Evolutionary conservation across 2,888 invertebrate species (phyloP), one percentile per base, ranked within the genome.

Genomic region (Caradrina clavipalpis): DNA sequence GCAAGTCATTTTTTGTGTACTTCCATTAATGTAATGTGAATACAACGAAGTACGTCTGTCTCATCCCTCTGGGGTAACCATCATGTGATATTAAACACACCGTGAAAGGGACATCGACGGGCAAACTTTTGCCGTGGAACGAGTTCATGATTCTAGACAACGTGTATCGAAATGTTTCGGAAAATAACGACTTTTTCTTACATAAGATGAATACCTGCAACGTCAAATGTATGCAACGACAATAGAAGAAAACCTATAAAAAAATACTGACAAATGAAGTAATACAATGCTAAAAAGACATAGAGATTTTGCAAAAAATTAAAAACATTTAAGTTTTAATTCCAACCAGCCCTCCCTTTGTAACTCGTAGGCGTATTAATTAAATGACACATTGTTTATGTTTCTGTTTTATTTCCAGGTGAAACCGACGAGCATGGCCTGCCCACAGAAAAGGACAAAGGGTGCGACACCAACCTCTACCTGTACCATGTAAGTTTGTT

Each of bases 391-490:
- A 76, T 19, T 22, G 56, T 75, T 31, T 39, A 47, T 42, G 22
- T 70, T 78, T n/a, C 50, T 78, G 79, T 86, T 92, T 85, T 83
- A 64, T 73, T 96, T 96, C 6, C 94, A 97, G 97, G 97, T 91
- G 97, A 98, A 86, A 96, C 97, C 86, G 98, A 98, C 88, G 97
- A 97, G 70, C 96, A 97, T 93, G 96, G 96, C 80, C 94, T 96
- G 73, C 95, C 96, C 54, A 94, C 96, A 81, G 98, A 97, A 85
- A 97, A 98, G 93, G 97, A 97, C 92, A 97, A 97, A 89, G 97
- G 97, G 74, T 98, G 97, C 86, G 98, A 98, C 92, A 98, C 98
- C 89, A 98, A 98, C 93, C 97, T 98, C 87, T 98, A 98, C 95
- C 97, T 98, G 76, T 98, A 98, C 88, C 97, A 97, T 96, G 98